Conservation (phyloP, 2,888 invertebrate species). For the Cryptocephalus primarius region DNA sequence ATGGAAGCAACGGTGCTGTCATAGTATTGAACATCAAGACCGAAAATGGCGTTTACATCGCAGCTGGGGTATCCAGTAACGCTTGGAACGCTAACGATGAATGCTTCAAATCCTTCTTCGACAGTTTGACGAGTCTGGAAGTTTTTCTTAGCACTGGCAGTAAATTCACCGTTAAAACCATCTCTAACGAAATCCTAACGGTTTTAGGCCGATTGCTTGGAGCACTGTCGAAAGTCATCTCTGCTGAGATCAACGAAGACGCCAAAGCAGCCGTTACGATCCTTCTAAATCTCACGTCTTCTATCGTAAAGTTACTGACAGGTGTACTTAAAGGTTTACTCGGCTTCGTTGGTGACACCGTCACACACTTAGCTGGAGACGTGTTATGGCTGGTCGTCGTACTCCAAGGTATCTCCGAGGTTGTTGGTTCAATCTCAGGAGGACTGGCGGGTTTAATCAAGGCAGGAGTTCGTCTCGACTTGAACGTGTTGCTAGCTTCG, state of each 20-base stretch:
- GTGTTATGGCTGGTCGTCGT: slow-evolving; percentile 9
- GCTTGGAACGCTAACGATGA: slow-evolving; percentile 7
- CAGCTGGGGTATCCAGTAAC: slow-evolving; percentile 4
- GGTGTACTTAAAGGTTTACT: slow-evolving; percentile 11
- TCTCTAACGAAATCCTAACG: slow-evolving; percentile 2
- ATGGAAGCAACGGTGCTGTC: slow-evolving; percentile 10
- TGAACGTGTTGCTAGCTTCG: slow-evolving; percentile 9
- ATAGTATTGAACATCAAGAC: slow-evolving; percentile 10
- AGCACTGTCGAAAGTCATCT: slow-evolving; percentile 5
- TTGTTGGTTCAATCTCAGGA: slow-evolving; percentile 9
- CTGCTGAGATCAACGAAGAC: slow-evolving; percentile 3
- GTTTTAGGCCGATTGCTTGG: slow-evolving; percentile 5
- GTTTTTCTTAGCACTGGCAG: slow-evolving; percentile 9
- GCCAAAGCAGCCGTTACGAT: slow-evolving; percentile 4
- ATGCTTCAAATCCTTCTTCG: slow-evolving; percentile 11
- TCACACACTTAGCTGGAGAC: slow-evolving; percentile 8
- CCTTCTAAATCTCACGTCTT: slow-evolving; percentile 4
- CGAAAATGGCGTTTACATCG: slow-evolving; percentile 10
- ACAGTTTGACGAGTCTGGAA: slow-evolving; percentile 6
- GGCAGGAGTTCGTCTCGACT: slow-evolving; percentile 10
- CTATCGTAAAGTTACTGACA: slow-evolving; percentile 2
- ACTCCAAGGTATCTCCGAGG: slow-evolving; percentile 8
- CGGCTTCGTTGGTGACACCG: slow-evolving; percentile 1
- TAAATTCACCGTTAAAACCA: slow-evolving; percentile 7
- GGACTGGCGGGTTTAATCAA: slow-evolving; percentile 11